A percentile compares a stretch with the other conserved stretches of the same genome.
Evolutionary conservation across 2,888 invertebrate species (phyloP).

Genomic region (Drosophila leonis): DNA sequence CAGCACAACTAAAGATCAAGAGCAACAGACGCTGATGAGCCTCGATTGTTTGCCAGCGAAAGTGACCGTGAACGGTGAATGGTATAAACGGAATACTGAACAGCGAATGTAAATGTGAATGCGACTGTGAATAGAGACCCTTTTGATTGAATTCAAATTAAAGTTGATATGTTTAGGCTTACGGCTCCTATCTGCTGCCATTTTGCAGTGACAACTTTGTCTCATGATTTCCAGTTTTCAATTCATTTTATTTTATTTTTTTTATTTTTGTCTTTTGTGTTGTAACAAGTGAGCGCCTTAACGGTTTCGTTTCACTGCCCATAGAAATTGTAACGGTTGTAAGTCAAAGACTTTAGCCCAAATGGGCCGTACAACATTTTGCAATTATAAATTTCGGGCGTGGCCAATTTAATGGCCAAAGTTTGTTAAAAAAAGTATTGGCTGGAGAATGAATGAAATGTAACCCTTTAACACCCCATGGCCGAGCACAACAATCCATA

Average conservation of each 20-base stretch:
- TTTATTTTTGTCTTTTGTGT: constrained; percentile 28
- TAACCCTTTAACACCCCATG: constrained; percentile 62
- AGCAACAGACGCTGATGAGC: constrained; percentile 71
- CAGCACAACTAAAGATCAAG: constrained; percentile 42
- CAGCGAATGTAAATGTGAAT: constrained; percentile 46
- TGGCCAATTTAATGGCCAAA: constrained; percentile 74
- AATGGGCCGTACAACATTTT: constrained; percentile 63
- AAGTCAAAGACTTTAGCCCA: constrained; percentile 23
- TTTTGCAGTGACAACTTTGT: constrained; percentile 63
- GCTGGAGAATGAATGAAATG: background rate
- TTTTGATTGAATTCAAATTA: constrained; percentile 79
- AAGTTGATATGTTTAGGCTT: constrained; percentile 51
- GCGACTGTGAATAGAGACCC: constrained; percentile 52
- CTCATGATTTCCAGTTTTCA: constrained; percentile 36
- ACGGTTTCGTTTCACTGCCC: constrained; percentile 49
- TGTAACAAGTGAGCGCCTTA: constrained; percentile 72
- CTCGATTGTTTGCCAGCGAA: constrained; percentile 69
- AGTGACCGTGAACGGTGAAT: constrained; percentile 56
- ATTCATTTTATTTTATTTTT: constrained; percentile 18
- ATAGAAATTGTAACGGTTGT: constrained; percentile 58
- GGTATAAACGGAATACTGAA: constrained; percentile 28
- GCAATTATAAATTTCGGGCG: constrained; percentile 66
- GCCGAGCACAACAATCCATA: constrained; percentile 34
- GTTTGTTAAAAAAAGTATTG: constrained; percentile 48
- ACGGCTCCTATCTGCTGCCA: constrained; percentile 38